Percentiles rank a stretch among this genome's conserved stretches.
phyloP scores from a whole-genome alignment of 1,140 invertebrate genomes.

The Bombyx mandarina region DNA sequence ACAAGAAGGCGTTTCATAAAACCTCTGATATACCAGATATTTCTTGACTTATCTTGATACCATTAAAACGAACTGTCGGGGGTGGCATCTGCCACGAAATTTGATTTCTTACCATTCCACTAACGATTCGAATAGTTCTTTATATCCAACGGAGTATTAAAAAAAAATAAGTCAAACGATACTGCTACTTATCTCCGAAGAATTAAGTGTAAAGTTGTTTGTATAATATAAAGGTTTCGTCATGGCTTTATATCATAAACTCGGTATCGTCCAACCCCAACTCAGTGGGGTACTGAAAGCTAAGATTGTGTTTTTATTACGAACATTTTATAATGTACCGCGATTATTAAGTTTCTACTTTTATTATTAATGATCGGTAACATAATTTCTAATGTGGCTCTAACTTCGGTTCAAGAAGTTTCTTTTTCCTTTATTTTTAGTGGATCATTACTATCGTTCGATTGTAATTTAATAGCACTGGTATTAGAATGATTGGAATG shows the following conservation, averaged over 20 bases:
- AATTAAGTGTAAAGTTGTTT: not conserved
- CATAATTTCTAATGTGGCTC: slow-evolving; percentile 30
- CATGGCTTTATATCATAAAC: slow-evolving; percentile 30
- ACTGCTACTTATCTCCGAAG: not conserved
- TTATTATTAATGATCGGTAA: slow-evolving; percentile 45
- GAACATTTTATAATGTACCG: slow-evolving; percentile 38
- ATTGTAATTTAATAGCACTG: too few relatives aligned
- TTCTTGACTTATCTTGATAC: slow-evolving; percentile 32
- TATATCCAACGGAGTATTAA: slow-evolving; percentile 18
- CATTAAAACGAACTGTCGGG: slow-evolving; percentile 38
- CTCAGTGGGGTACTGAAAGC: slow-evolving; percentile 40
- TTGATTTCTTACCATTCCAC: slow-evolving; percentile 26
- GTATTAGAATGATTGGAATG: too few relatives aligned
- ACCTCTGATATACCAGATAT: too few relatives aligned
- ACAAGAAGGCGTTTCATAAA: too few relatives aligned
- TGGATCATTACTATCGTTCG: not conserved
- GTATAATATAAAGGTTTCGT: slow-evolving; percentile 5
- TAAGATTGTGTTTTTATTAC: slow-evolving; percentile 55
- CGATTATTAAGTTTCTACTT: slow-evolving; percentile 50
- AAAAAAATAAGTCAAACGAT: not conserved
- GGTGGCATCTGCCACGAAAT: slow-evolving; percentile 36
- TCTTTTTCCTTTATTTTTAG: not conserved
- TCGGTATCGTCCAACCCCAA: slow-evolving; percentile 28
- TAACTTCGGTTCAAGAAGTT: not conserved
- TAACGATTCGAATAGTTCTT: slow-evolving; percentile 17